Evolutionary conservation across 2,113 vertebrate species (phyloP).

Genomic region (Rattus norvegicus): GRCr8 NC_086035.1:34016001-34016500

Average conservation of each 20-base stretch:
- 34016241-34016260: constrained; percentile 28
- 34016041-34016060: background rate
- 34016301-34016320: background rate
- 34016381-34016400: background rate
- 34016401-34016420: background rate
- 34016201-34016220: constrained; percentile 32
- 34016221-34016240: constrained; percentile 68
- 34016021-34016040: background rate
- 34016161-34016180: constrained; percentile 16
- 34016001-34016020: background rate
- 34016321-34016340: background rate
- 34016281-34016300: constrained; percentile 8
- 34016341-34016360: background rate
- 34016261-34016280: constrained; percentile 23
- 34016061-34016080: too few relatives aligned
- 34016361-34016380: background rate
- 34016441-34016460: background rate
- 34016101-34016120: constrained; percentile 9
- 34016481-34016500: background rate
- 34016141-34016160: constrained; percentile 67
- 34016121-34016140: constrained; percentile 45
- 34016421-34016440: background rate
- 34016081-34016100: background rate
- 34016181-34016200: background rate
- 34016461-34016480: background rate